Conservation (phyloP, 2,888 invertebrate species). For the Volucella bombylans region DNA sequence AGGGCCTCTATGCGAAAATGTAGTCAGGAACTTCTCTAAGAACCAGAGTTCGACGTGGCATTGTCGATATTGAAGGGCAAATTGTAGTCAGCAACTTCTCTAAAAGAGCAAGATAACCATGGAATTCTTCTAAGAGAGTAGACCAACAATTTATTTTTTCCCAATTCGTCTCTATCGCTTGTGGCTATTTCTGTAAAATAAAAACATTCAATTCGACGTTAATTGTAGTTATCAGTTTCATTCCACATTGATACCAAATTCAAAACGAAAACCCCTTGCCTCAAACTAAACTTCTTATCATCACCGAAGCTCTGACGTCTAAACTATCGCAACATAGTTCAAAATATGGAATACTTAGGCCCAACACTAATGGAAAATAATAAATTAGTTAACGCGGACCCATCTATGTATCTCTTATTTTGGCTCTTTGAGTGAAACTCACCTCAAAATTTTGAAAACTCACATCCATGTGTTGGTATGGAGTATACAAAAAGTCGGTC, state of each 20-base stretch:
- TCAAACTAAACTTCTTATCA: slow-evolving; percentile 16
- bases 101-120: too few relatives aligned
- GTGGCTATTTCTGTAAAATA: not conserved
- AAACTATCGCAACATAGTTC: slow-evolving; percentile 23
- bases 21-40: too few relatives aligned
- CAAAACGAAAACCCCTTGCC: not conserved
- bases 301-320: slow-evolving; percentile 19
- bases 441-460: slow-evolving; percentile 4
- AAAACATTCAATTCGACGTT: not conserved
- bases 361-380: not conserved
- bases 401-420: slow-evolving; percentile 18
- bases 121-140: too few relatives aligned
- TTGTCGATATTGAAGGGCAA: too few relatives aligned
- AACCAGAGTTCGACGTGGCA: too few relatives aligned
- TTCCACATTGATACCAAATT: not conserved
- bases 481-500: slow-evolving; percentile 2
- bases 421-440: slow-evolving; percentile 1
- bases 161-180: not conserved
- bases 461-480: too few relatives aligned
- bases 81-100: too few relatives aligned
- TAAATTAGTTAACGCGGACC: slow-evolving; percentile 23
- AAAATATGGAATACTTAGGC: not conserved
- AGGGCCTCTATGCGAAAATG: too few relatives aligned
- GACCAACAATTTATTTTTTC: too few relatives aligned
- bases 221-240: not conserved